Evolutionary conservation across 2,888 invertebrate species (phyloP), one percentile per base, ranked within the genome.

Genomic region (Eupithecia exiguata): DNA sequence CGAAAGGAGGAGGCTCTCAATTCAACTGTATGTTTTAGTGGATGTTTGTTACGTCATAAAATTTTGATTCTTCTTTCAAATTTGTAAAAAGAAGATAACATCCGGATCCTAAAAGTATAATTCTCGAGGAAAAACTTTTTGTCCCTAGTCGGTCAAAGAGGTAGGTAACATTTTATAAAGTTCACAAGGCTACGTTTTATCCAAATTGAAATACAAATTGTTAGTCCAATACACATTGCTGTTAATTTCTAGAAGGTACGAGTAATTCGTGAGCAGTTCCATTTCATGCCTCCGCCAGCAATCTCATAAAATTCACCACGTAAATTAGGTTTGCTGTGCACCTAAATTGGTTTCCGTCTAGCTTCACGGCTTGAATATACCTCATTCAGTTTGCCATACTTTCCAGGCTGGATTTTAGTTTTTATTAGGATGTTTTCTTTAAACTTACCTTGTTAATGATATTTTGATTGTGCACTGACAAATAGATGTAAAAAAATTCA

Each of bases 281-380:
- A 36, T 21, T 21, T 21, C 16, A 65, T 65, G 35, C 40, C 70
- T 73, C 72, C 30, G 40, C 46, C 67, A 40, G 25, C 53, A 73
- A 72, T 72, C 75, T 77, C 77, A 77, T 80, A 77, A 78, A 78
- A 76, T 69, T 76, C 69, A 76, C 75, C 61, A 75, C 76, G 75
- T 69, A 77, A 80, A 79, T 79, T 75, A 80, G 71, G 71, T 77
- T 77, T 77, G 72, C 71, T 68, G 61, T 73, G 73, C 70, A 75
- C 49, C 68, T 74, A 71, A 78, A 76, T 77, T 74, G 77, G 72
- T 76, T 78, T 74, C 46, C 61, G 68, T 25, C 73, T 75, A 30
- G 46, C 70, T 69, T 66, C 68, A 73, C 35, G 65, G 53, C 61
- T 38, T 36, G 66, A 7, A 38, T 21, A 65, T 72, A 35, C 58